Evolutionary conservation across 2,797 vertebrate species (phyloP), one percentile per base, ranked within the genome.

Genomic region (Micromesistius poutassou): DNA sequence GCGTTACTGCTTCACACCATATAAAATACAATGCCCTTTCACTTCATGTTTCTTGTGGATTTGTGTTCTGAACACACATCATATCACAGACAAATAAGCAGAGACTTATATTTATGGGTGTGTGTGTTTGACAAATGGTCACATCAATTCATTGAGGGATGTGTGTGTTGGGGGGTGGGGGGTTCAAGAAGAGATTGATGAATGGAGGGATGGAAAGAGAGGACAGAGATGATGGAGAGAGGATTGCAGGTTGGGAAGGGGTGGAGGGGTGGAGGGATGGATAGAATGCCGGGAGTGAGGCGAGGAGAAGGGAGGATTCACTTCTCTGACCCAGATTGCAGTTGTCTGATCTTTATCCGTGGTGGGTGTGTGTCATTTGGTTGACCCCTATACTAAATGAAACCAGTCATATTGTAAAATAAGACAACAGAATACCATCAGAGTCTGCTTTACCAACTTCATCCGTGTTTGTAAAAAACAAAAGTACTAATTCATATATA

Each of bases 311-410:
- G 82, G 87, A 92, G 92, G 92, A 93, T 80, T 92, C 92, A 93
- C 86, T 87, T 88, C 88, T 89, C 88, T 93, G 90, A 93, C 91
- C 90, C 82, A 92, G 82, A 92, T 91, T 87, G 86, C 84, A 16
- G 76, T 38, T 33, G 46, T n/a, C 84, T 90, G 85, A 81, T 89
- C 88, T 86, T 85, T 79, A 87, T 78, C 84, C 87, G 77, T 38
- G 72, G 79, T 84, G 81, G 70, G 75, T 76, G 55, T 30, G 77
- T 76, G 81, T 87, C 74, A 40, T 82, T 76, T 83, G 83, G 81
- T 78, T 75, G 84, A 87, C 50, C 7, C 38, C 78, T 73, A 76
- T 83, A 74, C 73, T 83, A n/a, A n/a, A n/a, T n/a, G n/a, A n/a
- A n/a, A n/a, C n/a, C n/a, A n/a, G 85, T 72, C 36, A 78, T 55